phyloP scores from a whole-genome alignment of 1,140 invertebrate genomes.

The Condylostylus longicornis region DNA sequence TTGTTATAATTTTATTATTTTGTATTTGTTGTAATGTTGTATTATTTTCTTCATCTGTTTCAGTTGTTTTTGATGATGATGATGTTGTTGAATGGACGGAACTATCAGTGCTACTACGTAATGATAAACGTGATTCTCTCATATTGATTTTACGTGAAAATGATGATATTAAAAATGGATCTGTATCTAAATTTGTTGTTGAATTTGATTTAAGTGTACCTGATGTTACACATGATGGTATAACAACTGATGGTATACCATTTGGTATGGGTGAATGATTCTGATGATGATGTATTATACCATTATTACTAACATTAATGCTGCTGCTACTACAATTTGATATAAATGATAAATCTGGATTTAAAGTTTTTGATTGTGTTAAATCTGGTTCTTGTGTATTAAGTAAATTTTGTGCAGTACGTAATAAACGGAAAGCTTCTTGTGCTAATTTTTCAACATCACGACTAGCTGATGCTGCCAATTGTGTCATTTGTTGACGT shows the following conservation, averaged over 20 bases:
- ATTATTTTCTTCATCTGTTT: conserved; percentile 24
- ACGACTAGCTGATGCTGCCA: conserved; percentile 18
- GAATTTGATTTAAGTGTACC: not conserved
- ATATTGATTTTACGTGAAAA: conserved; percentile 25
- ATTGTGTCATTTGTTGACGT: conserved; percentile 16
- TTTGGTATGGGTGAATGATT: not conserved
- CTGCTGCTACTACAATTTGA: conserved; percentile 12
- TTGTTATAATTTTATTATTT: no score
- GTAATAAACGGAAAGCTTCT: conserved; percentile 48
- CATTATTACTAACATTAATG: conserved; percentile 13
- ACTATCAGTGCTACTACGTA: conserved; percentile 29
- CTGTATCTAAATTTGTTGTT: conserved; percentile 1
- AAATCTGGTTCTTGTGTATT: conserved; percentile 47
- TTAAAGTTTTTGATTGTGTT: conserved; percentile 15
- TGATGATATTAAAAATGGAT: not conserved
- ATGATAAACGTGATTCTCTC: conserved; percentile 25
- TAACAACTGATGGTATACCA: conserved; percentile 1
- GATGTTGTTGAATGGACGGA: conserved; percentile 32
- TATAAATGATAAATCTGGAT: conserved; percentile 13
- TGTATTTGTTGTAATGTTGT: no score
- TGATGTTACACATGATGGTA: not conserved
- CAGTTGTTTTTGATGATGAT: conserved; percentile 15
- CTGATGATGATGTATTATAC: conserved; percentile 6
- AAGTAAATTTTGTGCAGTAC: conserved; percentile 49
- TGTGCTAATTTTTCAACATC: conserved; percentile 49